These are phyloP conservation scores for Chironomus tepperi DNA, from an alignment of 1,140 invertebrate species.

Conservation along the genomic window DNA sequence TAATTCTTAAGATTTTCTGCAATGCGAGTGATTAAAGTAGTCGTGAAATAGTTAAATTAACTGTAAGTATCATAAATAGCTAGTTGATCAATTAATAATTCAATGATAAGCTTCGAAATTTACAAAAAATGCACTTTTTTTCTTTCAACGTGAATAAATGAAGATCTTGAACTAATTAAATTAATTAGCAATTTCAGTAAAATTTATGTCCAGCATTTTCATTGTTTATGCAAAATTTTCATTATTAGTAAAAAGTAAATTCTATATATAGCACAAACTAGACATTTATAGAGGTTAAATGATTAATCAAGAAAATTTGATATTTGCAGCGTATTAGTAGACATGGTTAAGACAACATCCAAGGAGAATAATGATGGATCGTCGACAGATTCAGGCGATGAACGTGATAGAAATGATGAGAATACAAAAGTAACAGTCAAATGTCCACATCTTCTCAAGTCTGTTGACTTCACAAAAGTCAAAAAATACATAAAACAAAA, in stretches of 20 bases:
- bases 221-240: not conserved
- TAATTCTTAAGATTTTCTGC: too few species aligned
- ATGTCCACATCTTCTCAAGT: conserved; percentile 61
- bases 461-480: conserved; percentile 53
- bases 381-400: conserved; percentile 54
- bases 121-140: not conserved
- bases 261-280: not conserved
- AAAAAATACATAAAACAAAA: conserved; percentile 51
- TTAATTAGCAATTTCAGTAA: not conserved
- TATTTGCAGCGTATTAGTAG: not conserved
- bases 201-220: not conserved
- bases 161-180: not conserved
- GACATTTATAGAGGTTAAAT: not conserved
- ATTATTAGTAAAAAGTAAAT: not conserved
- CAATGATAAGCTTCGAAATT: too few species aligned
- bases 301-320: not conserved
- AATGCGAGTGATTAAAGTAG: too few species aligned
- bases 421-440: conserved; percentile 37
- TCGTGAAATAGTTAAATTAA: too few species aligned
- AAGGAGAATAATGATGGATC: conserved; percentile 48
- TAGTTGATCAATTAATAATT: too few species aligned
- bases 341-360: not conserved
- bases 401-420: conserved; percentile 34
- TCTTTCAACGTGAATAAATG: not conserved
- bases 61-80: too few species aligned